Evolutionary conservation across 2,113 vertebrate genomes (phyloP).

Genomic region (Paralichthys olivaceus): DNA sequence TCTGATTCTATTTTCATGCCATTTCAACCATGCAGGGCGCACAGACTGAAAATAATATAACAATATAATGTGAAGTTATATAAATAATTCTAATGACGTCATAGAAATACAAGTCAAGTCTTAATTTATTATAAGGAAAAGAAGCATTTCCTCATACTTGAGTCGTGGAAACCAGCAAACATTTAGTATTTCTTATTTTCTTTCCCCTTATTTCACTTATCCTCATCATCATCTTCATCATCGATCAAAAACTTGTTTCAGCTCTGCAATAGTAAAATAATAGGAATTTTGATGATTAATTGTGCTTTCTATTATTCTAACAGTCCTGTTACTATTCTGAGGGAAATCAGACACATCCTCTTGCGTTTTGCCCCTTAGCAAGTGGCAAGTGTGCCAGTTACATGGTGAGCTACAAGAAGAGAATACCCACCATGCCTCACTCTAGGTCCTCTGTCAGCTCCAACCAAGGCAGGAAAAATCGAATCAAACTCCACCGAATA

Average conservation of each 20-base stretch:
- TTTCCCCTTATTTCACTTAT: not conserved
- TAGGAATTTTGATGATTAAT: too few species aligned
- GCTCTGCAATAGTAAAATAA: not conserved
- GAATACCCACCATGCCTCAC: conserved; percentile 54
- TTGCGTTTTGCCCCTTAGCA: not conserved
- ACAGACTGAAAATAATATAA: too few species aligned
- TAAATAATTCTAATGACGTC: too few species aligned
- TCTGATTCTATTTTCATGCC: too few species aligned
- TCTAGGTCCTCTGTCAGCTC: conserved; percentile 31
- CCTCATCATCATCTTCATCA: not conserved
- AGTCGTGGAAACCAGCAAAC: too few species aligned
- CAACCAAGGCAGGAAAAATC: conserved; percentile 13
- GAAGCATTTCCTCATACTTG: too few species aligned
- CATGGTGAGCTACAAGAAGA: conserved; percentile 20
- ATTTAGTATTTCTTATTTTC: not conserved
- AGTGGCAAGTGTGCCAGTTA: conserved; percentile 1
- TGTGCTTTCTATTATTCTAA: too few species aligned
- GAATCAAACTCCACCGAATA: conserved; percentile 4
- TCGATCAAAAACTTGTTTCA: not conserved
- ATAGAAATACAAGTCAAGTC: too few species aligned
- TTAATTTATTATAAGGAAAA: too few species aligned
- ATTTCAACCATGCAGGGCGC: not conserved
- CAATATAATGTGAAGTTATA: too few species aligned
- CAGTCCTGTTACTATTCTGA: not conserved
- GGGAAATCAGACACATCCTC: not conserved